Percentiles rank a stretch among this genome's conserved stretches.
Evolutionary conservation across 2,888 invertebrate genomes (phyloP).

Genomic region (Desoria tigrina): DNA sequence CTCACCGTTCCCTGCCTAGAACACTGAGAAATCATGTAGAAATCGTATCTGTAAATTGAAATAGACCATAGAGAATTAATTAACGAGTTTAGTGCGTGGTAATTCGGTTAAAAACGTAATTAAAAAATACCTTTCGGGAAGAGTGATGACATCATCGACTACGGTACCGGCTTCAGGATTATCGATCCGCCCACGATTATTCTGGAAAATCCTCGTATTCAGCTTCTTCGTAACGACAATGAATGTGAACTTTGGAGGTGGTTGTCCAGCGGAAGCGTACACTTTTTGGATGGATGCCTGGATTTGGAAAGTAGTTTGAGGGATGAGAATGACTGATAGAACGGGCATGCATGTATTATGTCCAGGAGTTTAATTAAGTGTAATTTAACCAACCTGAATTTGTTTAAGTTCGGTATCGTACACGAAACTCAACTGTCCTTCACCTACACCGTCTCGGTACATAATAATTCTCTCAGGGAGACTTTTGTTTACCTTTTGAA

Average conservation of each 20-base stretch:
- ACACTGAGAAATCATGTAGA: constrained; percentile 83
- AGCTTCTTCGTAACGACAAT: constrained; percentile 87
- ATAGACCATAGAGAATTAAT: background rate
- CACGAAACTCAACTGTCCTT: constrained; percentile 82
- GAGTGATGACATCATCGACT: constrained; percentile 80
- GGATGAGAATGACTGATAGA: no score
- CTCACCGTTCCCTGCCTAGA: constrained; percentile 86
- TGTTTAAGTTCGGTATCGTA: constrained; percentile 70
- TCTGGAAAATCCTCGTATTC: constrained; percentile 59
- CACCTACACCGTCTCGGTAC: constrained; percentile 93
- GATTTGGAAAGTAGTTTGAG: no score
- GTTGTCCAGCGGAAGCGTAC: constrained; percentile 20
- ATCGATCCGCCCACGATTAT: background rate
- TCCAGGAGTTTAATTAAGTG: no score
- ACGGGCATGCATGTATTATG: no score
- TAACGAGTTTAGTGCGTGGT: background rate
- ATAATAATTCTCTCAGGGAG: constrained; percentile 74
- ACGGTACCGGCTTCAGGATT: constrained; percentile 82
- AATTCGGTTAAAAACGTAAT: no score
- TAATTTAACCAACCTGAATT: no score
- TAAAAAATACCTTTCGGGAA: constrained; percentile 67
- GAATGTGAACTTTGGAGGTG: constrained; percentile 64
- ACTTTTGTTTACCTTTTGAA: constrained; percentile 60
- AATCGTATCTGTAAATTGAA: constrained; percentile 70
- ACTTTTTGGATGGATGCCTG: constrained; percentile 24